Conservation (phyloP, 1,140 invertebrate species). For the Drosophila nigromelanica region DNA sequence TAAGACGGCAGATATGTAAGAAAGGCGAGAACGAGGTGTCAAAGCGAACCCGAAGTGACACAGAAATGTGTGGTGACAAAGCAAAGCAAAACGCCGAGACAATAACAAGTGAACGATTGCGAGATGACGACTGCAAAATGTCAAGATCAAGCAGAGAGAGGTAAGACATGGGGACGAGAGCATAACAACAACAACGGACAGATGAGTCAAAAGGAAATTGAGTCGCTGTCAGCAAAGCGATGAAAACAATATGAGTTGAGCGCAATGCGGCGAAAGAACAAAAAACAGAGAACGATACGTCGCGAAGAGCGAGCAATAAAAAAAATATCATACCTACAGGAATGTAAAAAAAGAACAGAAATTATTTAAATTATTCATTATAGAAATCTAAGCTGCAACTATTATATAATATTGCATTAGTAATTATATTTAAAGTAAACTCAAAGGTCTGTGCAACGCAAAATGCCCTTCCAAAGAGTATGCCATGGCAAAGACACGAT, state of each 20-base stretch:
- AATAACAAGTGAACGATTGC: background rate
- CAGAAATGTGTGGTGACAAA: background rate
- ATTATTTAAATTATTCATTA: too few species aligned
- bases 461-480: slow-evolving; percentile 1
- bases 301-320: too few species aligned
- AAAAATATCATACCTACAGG: too few species aligned
- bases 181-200: background rate
- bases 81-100: background rate
- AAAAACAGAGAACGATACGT: too few species aligned
- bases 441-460: background rate
- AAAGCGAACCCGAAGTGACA: background rate
- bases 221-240: too few species aligned
- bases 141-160: background rate
- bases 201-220: too few species aligned
- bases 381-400: too few species aligned
- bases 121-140: background rate
- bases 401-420: too few species aligned
- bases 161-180: background rate
- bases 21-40: background rate
- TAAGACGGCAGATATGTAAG: background rate
- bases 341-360: too few species aligned
- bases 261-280: too few species aligned
- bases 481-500: background rate
- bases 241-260: too few species aligned
- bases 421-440: background rate